These are phyloP conservation scores for Holacanthella duospinosa DNA, from an alignment of 2,888 invertebrate genomes.

Conservation along the genomic window DNA sequence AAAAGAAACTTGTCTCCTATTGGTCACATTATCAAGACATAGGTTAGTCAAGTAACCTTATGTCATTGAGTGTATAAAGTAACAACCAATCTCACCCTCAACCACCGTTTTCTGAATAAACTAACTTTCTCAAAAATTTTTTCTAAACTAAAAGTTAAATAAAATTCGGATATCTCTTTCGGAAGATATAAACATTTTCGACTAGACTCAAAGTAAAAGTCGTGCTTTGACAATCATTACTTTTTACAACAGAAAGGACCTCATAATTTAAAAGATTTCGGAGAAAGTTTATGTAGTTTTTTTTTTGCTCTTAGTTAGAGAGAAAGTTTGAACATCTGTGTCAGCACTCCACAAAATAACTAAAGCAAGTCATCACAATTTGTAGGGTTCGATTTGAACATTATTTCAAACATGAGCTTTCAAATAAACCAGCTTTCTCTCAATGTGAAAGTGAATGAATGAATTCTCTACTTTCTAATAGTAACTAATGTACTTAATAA, in stretches of 20 bases:
- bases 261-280: slow-evolving; percentile 1
- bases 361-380: not conserved
- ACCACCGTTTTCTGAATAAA: not conserved
- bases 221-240: not conserved
- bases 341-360: not conserved
- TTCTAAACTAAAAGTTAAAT: not conserved
- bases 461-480: not conserved
- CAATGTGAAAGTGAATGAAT: not conserved
- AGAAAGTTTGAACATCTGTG: not conserved
- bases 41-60: no score
- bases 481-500: no score
- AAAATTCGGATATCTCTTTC: not conserved
- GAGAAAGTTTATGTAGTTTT: no score
- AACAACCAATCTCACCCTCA: not conserved
- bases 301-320: not conserved
- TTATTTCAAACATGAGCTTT: no score
- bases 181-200: slow-evolving; percentile 2
- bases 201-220: not conserved
- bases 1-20: no score
- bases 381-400: no score
- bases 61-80: no score
- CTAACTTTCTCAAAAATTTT: not conserved
- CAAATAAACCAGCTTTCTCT: not conserved
- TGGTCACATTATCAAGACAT: no score
- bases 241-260: not conserved